Evolutionary conservation across 2,888 invertebrate genomes (phyloP), one percentile per base, ranked within the genome.

Genomic region (Empis stercorea): DNA sequence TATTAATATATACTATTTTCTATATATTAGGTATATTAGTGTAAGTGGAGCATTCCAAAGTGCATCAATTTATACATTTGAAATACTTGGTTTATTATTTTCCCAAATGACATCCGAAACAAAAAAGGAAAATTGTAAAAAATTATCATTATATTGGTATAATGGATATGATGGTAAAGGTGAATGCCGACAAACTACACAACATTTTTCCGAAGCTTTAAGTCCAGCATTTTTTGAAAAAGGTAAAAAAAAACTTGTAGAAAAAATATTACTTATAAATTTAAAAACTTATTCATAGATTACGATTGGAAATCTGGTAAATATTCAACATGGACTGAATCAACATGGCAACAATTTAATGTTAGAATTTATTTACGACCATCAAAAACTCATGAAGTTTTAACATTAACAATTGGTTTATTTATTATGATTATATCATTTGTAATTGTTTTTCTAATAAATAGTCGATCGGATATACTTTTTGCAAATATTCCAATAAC

Each of bases 241-340:
- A 54, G 80, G 87, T 86, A 64, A 64, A 46, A 36, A 20, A n/a
- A 13, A 13, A 44, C 32, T 51, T 44, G 13, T 14, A n/a, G n/a
- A n/a, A n/a, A n/a, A n/a, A n/a, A n/a, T n/a, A 15, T 17, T 16
- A 45, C 11, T 14, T 13, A 13, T 32, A 32, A 13, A 13, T 6
- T 32, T 3, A 32, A 32, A 32, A 32, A 6, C 13, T 51, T 48
- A n/a, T 55, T 64, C 63, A 20, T 55, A 87, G 86, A 76, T 59
- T 88, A 88, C 61, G 77, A 87, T 61, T 80, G 84, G 78, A 70
- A 74, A 16, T 86, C 87, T 0, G 81, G 82, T 13, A 55, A 73
- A 56, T 93, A 82, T 66, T 88, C 91, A 5, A 81, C 88, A 11
- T 92, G 92, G 92, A 81, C 88, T 16, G 92, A 92, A 73, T 89